Percentiles rank a stretch among this genome's conserved stretches.
phyloP scores from a whole-genome alignment of 2,797 vertebrate genomes.

The Cyprinella venusta region DNA sequence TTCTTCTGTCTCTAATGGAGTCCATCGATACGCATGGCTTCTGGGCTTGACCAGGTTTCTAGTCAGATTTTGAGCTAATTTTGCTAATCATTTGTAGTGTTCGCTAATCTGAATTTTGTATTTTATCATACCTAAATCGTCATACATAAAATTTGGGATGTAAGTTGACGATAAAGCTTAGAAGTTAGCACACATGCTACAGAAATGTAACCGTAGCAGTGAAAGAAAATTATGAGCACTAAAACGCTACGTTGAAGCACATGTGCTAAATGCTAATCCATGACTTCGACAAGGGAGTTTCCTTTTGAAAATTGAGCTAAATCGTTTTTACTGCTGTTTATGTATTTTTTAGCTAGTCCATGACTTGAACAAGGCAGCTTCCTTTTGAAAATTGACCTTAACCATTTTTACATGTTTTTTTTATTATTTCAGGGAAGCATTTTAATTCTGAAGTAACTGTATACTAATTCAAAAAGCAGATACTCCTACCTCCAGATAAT shows the following conservation, averaged over 20 bases:
- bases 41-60: neutral
- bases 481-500: neutral
- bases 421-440: neutral
- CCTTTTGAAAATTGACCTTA: neutral
- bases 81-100: neutral
- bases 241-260: neutral
- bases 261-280: neutral
- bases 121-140: neutral
- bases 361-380: neutral
- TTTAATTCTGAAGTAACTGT: neutral
- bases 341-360: neutral
- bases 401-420: neutral
- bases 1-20: constrained; percentile 32
- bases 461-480: neutral
- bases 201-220: neutral
- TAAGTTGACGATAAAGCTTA: neutral
- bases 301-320: neutral
- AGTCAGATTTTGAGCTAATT: neutral
- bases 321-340: neutral
- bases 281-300: neutral
- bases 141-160: too few relatives aligned
- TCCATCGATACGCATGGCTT: neutral
- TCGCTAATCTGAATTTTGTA: neutral
- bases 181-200: neutral
- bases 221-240: neutral